These are phyloP conservation scores for Rhopalosiphum nymphaeae DNA, from an alignment of 2,888 invertebrate genomes.

Conservation along the genomic window DNA sequence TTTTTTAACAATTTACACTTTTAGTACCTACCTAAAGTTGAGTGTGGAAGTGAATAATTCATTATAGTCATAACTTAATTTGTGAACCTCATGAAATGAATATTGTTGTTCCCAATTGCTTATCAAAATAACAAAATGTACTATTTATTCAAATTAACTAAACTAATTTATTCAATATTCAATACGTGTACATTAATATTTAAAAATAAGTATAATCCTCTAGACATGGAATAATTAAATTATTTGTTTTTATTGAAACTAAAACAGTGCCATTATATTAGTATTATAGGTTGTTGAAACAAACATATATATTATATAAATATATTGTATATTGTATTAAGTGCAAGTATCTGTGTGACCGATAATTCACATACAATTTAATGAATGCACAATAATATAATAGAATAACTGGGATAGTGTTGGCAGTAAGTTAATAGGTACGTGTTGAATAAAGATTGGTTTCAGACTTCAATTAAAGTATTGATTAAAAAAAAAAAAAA, in stretches of 20 bases:
- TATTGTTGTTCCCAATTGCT: neutral
- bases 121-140: neutral
- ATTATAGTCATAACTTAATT: no score
- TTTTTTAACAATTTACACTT: no score
- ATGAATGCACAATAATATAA: neutral
- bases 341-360: neutral
- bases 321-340: neutral
- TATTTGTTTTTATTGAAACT: neutral
- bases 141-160: neutral
- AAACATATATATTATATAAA: neutral
- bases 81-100: neutral
- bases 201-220: neutral
- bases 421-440: neutral
- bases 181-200: neutral
- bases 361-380: neutral
- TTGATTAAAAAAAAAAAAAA: neutral
- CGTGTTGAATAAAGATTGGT: neutral
- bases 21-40: no score
- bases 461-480: neutral
- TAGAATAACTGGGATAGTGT: neutral
- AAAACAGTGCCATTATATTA: neutral
- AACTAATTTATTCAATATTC: neutral
- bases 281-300: neutral
- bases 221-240: neutral
- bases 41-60: no score